A percentile compares a stretch with the other conserved stretches of the same genome.
These are phyloP conservation scores for Shargacucullia verbasci DNA, from an alignment of 2,888 invertebrate genomes.

Conservation along the genomic window DNA sequence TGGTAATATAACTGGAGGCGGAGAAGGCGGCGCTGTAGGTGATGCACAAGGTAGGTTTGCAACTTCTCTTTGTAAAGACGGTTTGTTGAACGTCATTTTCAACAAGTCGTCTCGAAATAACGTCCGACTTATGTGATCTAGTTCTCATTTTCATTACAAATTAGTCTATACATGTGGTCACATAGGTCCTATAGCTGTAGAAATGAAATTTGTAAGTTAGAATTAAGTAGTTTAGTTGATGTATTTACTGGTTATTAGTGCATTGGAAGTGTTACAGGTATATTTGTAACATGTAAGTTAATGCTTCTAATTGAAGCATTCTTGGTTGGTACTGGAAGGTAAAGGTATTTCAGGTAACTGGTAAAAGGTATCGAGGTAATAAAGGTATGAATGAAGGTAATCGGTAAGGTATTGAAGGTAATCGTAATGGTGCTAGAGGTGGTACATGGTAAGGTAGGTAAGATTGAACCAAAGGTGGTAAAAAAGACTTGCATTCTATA, in stretches of 20 bases:
- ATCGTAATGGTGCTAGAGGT: too few species aligned
- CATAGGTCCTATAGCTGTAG: constrained; percentile 64
- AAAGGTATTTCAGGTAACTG: not conserved
- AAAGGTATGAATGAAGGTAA: too few species aligned
- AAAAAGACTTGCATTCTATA: too few species aligned
- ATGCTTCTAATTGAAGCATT: not conserved
- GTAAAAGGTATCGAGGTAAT: constrained; percentile 4
- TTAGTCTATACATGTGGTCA: constrained; percentile 56
- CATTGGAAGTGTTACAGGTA: constrained; percentile 51
- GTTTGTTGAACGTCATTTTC: constrained; percentile 39
- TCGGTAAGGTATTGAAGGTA: too few species aligned
- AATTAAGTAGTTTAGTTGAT: constrained; percentile 40
- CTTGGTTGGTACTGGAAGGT: too few species aligned
- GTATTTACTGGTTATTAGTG: constrained; percentile 14
- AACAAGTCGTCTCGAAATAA: constrained; percentile 44
- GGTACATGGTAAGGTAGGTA: too few species aligned
- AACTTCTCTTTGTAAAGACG: constrained; percentile 55
- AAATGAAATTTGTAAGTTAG: constrained; percentile 85
- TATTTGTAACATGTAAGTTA: not conserved
- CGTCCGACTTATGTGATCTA: constrained; percentile 48
- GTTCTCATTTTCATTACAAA: not conserved
- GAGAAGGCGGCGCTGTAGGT: constrained; percentile 87
- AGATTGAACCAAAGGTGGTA: too few species aligned
- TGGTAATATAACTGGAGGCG: constrained; percentile 85
- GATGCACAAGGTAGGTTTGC: constrained; percentile 89